Conservation (phyloP, 2,888 invertebrate species). For the Tanytarsus gracilentus region DNA sequence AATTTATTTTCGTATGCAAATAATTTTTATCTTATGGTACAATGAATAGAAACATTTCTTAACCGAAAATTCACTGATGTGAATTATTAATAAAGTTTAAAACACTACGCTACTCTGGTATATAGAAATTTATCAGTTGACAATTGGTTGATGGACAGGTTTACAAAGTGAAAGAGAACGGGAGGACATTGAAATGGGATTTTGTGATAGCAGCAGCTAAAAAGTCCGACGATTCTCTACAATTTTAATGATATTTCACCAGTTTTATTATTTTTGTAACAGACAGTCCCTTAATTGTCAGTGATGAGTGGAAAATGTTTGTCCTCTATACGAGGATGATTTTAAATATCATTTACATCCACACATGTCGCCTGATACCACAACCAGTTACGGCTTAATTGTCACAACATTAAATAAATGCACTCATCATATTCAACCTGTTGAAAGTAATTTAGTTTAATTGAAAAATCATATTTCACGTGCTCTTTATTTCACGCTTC, state of each 20-base stretch:
- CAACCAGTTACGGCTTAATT: background rate
- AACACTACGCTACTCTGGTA: no score
- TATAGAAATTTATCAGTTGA: no score
- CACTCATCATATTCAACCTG: background rate
- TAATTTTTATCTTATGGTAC: no score
- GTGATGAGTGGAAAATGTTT: constrained; percentile 14
- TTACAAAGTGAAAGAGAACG: no score
- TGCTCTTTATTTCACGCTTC: background rate
- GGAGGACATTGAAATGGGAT: constrained; percentile 29
- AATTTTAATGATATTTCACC: constrained; percentile 5
- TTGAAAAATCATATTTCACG: constrained; percentile 23
- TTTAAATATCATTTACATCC: background rate
- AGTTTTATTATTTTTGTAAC: constrained; percentile 17
- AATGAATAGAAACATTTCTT: background rate
- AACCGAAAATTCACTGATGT: constrained; percentile 4
- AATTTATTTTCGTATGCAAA: no score
- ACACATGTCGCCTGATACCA: background rate
- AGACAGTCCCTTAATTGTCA: constrained; percentile 26
- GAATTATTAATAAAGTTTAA: constrained; percentile 19
- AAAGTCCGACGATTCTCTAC: background rate
- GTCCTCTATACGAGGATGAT: background rate
- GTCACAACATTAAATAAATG: background rate
- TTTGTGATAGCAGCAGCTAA: background rate
- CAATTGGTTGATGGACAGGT: constrained; percentile 22
- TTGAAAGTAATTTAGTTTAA: background rate